Evolutionary conservation across 2,888 invertebrate species (phyloP).

Genomic region (Oligia fasciuncula): DNA sequence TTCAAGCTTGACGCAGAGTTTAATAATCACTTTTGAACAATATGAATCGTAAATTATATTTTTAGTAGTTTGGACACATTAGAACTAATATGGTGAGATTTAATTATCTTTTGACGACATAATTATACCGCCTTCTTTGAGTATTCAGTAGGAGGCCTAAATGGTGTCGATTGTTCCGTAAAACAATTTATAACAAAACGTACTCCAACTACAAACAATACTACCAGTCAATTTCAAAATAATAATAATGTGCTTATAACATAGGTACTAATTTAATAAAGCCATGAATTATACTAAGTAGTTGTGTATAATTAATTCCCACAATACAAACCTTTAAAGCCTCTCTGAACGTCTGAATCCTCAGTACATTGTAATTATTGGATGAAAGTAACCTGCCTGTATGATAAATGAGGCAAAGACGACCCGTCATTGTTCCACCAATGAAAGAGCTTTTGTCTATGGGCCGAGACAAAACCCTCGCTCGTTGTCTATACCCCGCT

Average conservation of each 20-base stretch:
- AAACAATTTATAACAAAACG: conserved; percentile 27
- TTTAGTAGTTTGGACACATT: conserved; percentile 3
- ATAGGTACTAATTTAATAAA: conserved; percentile 74
- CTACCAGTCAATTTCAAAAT: conserved; percentile 40
- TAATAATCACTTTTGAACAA: conserved; percentile 36
- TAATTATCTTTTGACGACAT: conserved; percentile 26
- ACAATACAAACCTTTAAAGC: conserved; percentile 75
- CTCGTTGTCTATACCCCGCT: conserved; percentile 85
- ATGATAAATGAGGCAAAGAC: conserved; percentile 89
- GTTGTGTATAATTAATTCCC: conserved; percentile 83
- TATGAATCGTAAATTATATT: conserved; percentile 30
- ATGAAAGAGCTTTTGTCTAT: conserved; percentile 89
- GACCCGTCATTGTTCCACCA: conserved; percentile 84
- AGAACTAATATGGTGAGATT: conserved; percentile 26
- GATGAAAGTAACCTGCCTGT: conserved; percentile 89
- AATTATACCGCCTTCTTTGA: conserved; percentile 4
- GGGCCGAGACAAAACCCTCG: conserved; percentile 84
- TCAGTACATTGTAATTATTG: conserved; percentile 87
- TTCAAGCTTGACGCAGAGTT: conserved; percentile 20
- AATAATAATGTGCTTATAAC: conserved; percentile 66
- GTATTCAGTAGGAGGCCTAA: conserved; percentile 21
- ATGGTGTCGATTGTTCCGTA: conserved; percentile 6
- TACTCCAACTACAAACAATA: conserved; percentile 30
- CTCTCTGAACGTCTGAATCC: conserved; percentile 76
- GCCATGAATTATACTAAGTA: conserved; percentile 75